Evolutionary conservation across 2,888 invertebrate species (phyloP).

Genomic region (Agrenia bidenticulata): DNA sequence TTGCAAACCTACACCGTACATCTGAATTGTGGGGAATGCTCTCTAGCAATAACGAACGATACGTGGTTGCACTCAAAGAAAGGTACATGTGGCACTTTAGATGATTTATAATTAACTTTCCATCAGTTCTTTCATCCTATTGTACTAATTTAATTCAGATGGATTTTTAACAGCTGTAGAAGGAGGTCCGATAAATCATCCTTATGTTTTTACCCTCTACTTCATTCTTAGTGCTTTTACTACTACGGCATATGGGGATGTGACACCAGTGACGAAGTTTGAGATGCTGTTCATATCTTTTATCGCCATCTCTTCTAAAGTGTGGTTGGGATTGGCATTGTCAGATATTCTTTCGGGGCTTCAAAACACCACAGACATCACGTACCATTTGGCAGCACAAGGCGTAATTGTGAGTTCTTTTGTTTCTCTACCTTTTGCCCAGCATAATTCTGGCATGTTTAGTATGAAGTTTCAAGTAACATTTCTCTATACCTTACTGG

Average conservation of each 20-base stretch:
- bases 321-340: slow-evolving; percentile 31
- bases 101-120: no score
- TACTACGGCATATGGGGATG: slow-evolving; percentile 32
- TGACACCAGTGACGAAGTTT: slow-evolving; percentile 29
- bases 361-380: slow-evolving; percentile 25
- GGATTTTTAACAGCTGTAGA: no score
- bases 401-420: slow-evolving; percentile 24
- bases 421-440: no score
- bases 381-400: slow-evolving; percentile 35
- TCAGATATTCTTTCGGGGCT: slow-evolving; percentile 33
- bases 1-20: slow-evolving; percentile 15
- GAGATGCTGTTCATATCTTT: slow-evolving; percentile 31
- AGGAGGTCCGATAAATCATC: not conserved
- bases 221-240: slow-evolving; percentile 33
- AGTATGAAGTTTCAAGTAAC: no score
- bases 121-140: no score
- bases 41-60: not conserved
- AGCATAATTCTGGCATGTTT: no score
- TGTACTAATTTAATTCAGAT: no score
- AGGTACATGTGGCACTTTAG: not conserved
- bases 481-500: no score
- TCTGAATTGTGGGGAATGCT: not conserved
- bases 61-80: not conserved
- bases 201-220: slow-evolving; percentile 25
- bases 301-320: slow-evolving; percentile 28